A percentile compares a stretch with the other conserved stretches of the same genome.
These are phyloP conservation scores for Holothuria glaberrima DNA, from an alignment of 35 echinoderm and acorn worm species.

Conservation along the genomic window DNA sequence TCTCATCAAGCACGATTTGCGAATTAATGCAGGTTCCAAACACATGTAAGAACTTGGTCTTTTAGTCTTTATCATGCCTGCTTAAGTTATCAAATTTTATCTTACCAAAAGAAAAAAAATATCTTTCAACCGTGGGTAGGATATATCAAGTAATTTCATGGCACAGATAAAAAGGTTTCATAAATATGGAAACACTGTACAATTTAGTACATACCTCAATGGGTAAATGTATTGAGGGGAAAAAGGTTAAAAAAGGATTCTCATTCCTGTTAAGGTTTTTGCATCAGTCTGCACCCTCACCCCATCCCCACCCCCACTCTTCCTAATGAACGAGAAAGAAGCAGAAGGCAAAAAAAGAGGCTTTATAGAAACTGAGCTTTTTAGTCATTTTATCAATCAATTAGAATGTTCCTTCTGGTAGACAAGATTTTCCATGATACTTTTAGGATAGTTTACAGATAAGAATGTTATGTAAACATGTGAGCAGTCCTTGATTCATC, in stretches of 20 bases:
- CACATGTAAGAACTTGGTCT: constrained; percentile 77
- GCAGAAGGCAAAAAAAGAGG: too few relatives aligned
- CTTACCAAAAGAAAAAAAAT: constrained; percentile 61
- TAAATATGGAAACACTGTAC: constrained; percentile 58
- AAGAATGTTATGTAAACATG: constrained; percentile 74
- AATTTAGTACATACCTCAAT: constrained; percentile 68
- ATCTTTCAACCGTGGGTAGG: constrained; percentile 72
- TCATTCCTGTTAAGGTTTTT: too few relatives aligned
- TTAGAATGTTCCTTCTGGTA: too few relatives aligned
- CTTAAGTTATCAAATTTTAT: constrained; percentile 57
- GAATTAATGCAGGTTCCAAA: constrained; percentile 95
- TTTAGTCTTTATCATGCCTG: neutral
- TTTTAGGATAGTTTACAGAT: too few relatives aligned
- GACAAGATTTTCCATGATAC: too few relatives aligned
- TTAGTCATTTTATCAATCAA: too few relatives aligned
- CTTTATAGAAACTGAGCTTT: too few relatives aligned
- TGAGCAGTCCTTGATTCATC: too few relatives aligned
- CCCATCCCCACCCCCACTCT: too few relatives aligned
- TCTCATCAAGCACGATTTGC: constrained; percentile 92
- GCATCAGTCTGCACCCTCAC: too few relatives aligned
- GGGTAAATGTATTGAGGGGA: neutral
- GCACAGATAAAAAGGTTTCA: constrained; percentile 81
- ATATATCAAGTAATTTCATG: constrained; percentile 72
- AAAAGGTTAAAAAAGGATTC: too few relatives aligned
- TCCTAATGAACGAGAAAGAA: too few relatives aligned